Percentiles rank a stretch among this genome's conserved stretches.
phyloP scores from a whole-genome alignment of 2,113 vertebrate species.

The Phycodurus eques region DNA sequence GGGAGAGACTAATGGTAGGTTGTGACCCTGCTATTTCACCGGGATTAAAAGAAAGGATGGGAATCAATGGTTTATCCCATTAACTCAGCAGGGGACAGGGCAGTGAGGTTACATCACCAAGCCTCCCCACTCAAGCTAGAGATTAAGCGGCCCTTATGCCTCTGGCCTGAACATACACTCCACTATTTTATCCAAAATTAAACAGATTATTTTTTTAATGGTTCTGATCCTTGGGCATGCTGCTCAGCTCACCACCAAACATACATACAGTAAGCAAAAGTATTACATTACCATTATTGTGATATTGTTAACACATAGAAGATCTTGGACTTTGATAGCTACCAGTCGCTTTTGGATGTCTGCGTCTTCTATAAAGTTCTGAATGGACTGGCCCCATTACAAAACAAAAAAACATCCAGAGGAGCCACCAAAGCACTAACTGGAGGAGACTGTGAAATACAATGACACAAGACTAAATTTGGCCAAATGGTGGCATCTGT shows the following conservation, averaged over 20 bases:
- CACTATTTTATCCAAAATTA: slow-evolving; percentile 1
- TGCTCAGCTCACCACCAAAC: neutral
- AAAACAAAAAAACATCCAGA: no score
- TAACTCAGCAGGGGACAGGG: slow-evolving; percentile 43
- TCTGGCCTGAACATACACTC: slow-evolving; percentile 2
- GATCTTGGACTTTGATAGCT: no score
- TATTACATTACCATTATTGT: no score
- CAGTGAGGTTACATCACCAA: slow-evolving; percentile 31
- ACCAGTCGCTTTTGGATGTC: no score
- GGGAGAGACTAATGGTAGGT: slow-evolving; percentile 2
- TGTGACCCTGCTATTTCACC: slow-evolving; percentile 18
- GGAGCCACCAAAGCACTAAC: no score
- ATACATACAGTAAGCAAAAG: neutral
- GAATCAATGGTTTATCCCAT: slow-evolving; percentile 35
- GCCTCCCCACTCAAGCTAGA: neutral
- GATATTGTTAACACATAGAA: no score
- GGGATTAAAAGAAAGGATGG: slow-evolving; percentile 54
- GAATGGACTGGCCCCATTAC: no score
- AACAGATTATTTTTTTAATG: neutral
- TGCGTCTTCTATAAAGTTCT: no score
- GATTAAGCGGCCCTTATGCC: slow-evolving; percentile 5
- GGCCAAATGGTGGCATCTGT: no score
- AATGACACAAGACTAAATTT: no score
- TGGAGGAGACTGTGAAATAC: no score
- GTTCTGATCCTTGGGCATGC: neutral